These are phyloP conservation scores for Lithophane leautieri DNA, from an alignment of 2,888 invertebrate species.

Conservation along the genomic window DNA sequence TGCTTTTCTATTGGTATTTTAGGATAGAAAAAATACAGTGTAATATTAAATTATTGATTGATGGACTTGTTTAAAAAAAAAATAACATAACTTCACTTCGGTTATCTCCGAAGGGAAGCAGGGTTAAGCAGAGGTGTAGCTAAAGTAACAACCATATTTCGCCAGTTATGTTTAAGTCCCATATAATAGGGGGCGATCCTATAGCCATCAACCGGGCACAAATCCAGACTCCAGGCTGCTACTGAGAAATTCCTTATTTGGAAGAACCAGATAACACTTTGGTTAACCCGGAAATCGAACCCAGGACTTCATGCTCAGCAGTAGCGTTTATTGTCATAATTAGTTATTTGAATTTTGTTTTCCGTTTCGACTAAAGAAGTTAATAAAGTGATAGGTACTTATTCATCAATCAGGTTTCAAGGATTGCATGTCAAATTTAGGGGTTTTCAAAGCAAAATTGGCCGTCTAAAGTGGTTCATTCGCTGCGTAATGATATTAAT, in stretches of 20 bases:
- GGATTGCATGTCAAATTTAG: slow-evolving; percentile 56
- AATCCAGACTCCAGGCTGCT: not conserved
- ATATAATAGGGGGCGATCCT: not conserved
- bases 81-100: not conserved
- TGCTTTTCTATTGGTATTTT: not conserved
- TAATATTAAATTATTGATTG: not conserved
- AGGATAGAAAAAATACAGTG: not conserved
- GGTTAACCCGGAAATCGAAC: not conserved
- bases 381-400: not conserved
- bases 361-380: not conserved
- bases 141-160: not conserved
- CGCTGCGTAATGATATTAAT: slow-evolving; percentile 69
- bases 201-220: not conserved
- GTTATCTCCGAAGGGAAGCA: not conserved
- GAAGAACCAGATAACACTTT: not conserved
- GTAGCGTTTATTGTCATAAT: not conserved
- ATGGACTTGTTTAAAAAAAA: not conserved
- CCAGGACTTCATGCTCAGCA: not conserved
- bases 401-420: slow-evolving; percentile 11
- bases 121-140: not conserved
- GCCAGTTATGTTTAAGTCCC: not conserved
- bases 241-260: not conserved
- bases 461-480: slow-evolving; percentile 60
- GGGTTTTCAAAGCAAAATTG: slow-evolving; percentile 54
- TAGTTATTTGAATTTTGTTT: not conserved